A percentile compares a stretch with the other conserved stretches of the same genome.
Evolutionary conservation across 1,140 invertebrate species (phyloP).

Genomic region (Solenopsis invicta): DNA sequence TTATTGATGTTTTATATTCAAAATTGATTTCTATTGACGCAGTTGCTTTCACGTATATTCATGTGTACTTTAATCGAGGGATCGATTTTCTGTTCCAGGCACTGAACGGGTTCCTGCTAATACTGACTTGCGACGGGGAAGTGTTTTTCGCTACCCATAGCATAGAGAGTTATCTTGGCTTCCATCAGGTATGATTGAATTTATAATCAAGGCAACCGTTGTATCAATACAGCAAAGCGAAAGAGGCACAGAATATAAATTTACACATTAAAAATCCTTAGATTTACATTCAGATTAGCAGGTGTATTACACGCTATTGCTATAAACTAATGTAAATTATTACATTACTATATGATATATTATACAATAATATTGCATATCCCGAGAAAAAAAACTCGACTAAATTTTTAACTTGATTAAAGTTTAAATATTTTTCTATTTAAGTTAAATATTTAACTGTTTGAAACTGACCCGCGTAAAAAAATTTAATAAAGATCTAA

Average conservation of each 20-base stretch:
- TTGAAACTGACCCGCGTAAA: too few species aligned
- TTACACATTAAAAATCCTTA: neutral
- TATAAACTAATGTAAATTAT: neutral
- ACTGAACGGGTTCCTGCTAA: conserved; percentile 99
- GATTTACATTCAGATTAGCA: neutral
- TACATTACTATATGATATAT: neutral
- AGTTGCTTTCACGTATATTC: neutral
- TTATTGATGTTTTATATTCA: neutral
- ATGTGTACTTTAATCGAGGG: neutral
- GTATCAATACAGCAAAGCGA: neutral
- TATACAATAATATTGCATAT: too few species aligned
- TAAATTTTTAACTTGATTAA: too few species aligned
- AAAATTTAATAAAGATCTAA: too few species aligned
- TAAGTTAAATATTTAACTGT: too few species aligned
- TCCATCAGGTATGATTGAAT: conserved; percentile 95
- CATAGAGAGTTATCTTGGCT: conserved; percentile 99
- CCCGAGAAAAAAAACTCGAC: too few species aligned
- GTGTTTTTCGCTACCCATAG: conserved; percentile 99
- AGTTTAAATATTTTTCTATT: too few species aligned
- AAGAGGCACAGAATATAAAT: neutral
- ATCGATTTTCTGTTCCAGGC: conserved; percentile 92
- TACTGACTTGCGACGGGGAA: conserved; percentile 99
- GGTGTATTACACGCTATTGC: neutral
- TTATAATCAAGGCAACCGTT: neutral
- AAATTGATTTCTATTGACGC: neutral